Conservation (phyloP, 2,797 vertebrate genomes). For the Nothura maculosa region DNA sequence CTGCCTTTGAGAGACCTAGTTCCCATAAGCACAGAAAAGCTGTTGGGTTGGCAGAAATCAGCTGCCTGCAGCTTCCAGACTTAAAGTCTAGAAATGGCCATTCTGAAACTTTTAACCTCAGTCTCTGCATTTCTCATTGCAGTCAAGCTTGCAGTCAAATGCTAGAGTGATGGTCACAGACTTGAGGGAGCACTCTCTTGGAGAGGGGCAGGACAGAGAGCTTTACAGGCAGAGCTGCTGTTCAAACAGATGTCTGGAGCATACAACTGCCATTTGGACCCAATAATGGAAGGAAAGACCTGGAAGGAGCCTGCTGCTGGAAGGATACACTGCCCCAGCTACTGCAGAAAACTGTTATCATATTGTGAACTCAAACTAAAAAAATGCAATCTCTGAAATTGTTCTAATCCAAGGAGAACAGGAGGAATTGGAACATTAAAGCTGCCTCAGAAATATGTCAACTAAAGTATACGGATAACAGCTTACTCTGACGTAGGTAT, state of each 20-base stretch:
- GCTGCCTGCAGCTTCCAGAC: background rate
- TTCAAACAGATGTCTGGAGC: background rate
- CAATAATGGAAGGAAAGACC: background rate
- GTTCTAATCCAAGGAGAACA: background rate
- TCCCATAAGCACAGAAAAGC: background rate
- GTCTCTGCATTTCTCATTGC: background rate
- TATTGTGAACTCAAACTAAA: background rate
- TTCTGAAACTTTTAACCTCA: background rate
- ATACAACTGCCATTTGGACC: background rate
- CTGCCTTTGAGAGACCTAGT: background rate
- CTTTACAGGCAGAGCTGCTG: background rate
- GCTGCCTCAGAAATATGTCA: background rate
- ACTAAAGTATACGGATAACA: background rate
- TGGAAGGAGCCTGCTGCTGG: background rate
- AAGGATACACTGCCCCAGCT: background rate
- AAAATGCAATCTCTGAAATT: background rate
- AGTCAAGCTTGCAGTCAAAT: background rate
- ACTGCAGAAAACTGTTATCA: background rate
- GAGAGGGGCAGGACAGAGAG: background rate
- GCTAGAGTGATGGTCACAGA: background rate
- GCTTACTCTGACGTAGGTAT: background rate
- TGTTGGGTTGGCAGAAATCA: background rate
- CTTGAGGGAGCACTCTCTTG: background rate
- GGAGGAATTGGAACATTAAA: background rate
- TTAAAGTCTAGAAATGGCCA: background rate